These are phyloP conservation scores for Xenotilapia flavipinnis DNA, from an alignment of 2,113 vertebrate species.

Conservation along the genomic window DNA sequence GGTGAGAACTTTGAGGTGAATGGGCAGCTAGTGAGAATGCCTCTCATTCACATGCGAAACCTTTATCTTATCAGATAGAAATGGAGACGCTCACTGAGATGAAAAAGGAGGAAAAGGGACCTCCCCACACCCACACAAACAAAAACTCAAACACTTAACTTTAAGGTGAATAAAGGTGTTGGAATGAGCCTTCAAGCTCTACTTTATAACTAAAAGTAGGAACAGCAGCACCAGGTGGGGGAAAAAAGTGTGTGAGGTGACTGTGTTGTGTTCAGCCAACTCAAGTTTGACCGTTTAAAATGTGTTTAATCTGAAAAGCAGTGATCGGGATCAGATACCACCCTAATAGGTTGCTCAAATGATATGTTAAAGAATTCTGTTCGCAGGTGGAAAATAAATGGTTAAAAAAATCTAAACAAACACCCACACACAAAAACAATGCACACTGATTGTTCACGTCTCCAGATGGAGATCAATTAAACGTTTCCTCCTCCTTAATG, in stretches of 20 bases:
- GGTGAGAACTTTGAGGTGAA: conserved; percentile 71
- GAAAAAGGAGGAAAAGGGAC: background rate
- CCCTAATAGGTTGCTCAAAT: background rate
- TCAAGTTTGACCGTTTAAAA: background rate
- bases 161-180: background rate
- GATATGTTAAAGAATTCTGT: background rate
- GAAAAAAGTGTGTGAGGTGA: fast-evolving
- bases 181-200: background rate
- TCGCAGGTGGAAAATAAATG: fast-evolving
- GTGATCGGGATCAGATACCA: background rate
- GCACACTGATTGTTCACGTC: background rate
- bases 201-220: background rate
- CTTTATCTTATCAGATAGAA: conserved; percentile 61
- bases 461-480: background rate
- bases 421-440: background rate
- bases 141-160: background rate
- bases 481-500: background rate
- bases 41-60: conserved; percentile 64
- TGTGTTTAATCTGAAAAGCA: background rate
- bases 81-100: conserved; percentile 9
- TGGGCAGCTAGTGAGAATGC: conserved; percentile 42
- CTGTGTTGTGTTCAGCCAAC: background rate
- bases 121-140: background rate
- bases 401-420: background rate
- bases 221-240: background rate